These are phyloP conservation scores for Gonioctena quinquepunctata DNA, from an alignment of 1,140 invertebrate species.

Conservation along the genomic window DNA sequence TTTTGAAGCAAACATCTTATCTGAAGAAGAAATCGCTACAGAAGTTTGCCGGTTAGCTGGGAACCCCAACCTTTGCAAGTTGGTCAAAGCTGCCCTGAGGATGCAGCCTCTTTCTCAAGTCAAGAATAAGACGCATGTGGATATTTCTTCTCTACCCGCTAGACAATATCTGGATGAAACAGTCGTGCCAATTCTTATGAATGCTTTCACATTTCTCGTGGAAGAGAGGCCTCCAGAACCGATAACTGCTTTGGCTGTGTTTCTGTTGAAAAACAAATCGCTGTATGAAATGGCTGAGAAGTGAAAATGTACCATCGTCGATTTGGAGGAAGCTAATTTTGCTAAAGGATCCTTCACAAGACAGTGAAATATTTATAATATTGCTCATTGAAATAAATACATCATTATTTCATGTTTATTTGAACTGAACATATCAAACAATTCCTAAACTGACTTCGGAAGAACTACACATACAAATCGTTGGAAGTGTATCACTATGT, in stretches of 20 bases:
- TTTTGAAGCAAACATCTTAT: constrained; percentile 2
- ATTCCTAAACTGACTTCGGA: no score
- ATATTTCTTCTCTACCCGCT: constrained; percentile 88
- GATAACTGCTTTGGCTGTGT: constrained; percentile 88
- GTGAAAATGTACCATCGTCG: no score
- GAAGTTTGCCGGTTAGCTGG: constrained; percentile 27
- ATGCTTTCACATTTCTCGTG: constrained; percentile 87
- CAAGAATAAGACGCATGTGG: constrained; percentile 79
- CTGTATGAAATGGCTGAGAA: no score
- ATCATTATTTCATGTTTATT: no score
- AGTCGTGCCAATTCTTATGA: constrained; percentile 92
- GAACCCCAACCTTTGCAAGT: constrained; percentile 24
- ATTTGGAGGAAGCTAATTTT: no score
- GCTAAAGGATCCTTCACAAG: no score
- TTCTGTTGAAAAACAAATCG: constrained; percentile 87
- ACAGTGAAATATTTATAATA: no score
- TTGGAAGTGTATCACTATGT: no score
- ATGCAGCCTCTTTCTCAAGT: constrained; percentile 69
- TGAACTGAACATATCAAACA: no score
- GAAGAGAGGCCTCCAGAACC: constrained; percentile 96
- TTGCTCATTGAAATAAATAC: no score
- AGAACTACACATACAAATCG: no score
- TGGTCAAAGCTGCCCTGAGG: constrained; percentile 23
- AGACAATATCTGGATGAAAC: constrained; percentile 97
- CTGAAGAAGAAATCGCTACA: constrained; percentile 17